A percentile compares a stretch with the other conserved stretches of the same genome.
These are phyloP conservation scores for Aradus depressus DNA, from an alignment of 2,888 invertebrate species.

Conservation along the genomic window DNA sequence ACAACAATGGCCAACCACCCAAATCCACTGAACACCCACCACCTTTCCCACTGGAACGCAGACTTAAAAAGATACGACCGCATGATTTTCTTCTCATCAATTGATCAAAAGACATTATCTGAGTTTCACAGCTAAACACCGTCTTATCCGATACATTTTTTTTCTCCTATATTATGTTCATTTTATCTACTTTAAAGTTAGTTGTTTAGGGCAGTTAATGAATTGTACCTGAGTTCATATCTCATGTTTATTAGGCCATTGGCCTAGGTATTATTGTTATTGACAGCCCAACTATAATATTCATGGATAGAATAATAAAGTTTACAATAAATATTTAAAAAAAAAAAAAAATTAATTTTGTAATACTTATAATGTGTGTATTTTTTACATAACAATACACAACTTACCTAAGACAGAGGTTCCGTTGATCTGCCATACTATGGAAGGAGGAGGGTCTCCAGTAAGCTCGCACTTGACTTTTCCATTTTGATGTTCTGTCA, in stretches of 20 bases:
- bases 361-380: background rate
- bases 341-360: background rate
- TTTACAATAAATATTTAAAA: background rate
- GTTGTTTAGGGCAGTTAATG: too few species aligned
- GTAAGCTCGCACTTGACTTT: slow-evolving; percentile 25
- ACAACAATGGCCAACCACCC: too few species aligned
- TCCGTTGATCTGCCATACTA: slow-evolving; percentile 25
- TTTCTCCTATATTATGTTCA: too few species aligned
- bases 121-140: too few species aligned
- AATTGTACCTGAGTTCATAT: background rate
- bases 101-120: too few species aligned
- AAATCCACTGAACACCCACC: too few species aligned
- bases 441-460: slow-evolving; percentile 24
- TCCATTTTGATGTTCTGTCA: slow-evolving; percentile 22
- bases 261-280: background rate
- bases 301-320: background rate
- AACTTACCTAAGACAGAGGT: slow-evolving; percentile 6
- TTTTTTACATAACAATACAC: background rate
- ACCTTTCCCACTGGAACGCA: too few species aligned
- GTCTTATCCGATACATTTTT: too few species aligned
- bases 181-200: too few species aligned
- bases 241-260: background rate
- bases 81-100: too few species aligned
- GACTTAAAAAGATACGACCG: too few species aligned
- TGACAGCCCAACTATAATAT: too few species aligned